Evolutionary conservation across 2,797 vertebrate genomes (phyloP).

Genomic region (Sebastes cheni): DNA sequence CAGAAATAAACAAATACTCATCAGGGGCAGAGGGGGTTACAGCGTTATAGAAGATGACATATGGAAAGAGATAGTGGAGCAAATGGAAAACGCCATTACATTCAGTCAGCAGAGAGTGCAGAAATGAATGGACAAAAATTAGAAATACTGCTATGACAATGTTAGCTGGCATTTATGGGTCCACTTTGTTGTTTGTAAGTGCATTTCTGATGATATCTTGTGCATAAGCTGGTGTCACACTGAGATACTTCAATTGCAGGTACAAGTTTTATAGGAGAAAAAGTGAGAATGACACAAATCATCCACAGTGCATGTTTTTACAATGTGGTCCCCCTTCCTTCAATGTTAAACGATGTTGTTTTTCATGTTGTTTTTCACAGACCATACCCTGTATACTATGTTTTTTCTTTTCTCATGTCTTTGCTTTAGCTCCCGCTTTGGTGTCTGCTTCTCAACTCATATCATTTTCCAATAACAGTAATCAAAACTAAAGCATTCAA

Average conservation of each 20-base stretch:
- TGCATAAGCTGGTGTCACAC: background rate
- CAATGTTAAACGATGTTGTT: background rate
- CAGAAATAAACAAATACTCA: background rate
- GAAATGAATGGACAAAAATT: background rate
- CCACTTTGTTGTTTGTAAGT: background rate
- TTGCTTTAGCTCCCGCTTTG: background rate
- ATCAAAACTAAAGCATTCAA: background rate
- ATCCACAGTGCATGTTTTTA: background rate
- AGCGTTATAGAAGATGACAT: background rate
- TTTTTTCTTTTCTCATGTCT: background rate
- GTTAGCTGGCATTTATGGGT: background rate
- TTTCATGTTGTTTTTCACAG: slow-evolving; percentile 2
- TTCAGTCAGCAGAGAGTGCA: background rate
- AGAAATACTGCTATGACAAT: background rate
- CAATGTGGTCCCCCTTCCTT: background rate
- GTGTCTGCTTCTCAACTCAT: background rate
- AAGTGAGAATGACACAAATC: background rate
- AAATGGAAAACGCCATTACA: background rate
- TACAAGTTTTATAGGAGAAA: background rate
- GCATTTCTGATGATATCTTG: slow-evolving; percentile 5
- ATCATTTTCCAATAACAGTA: background rate
- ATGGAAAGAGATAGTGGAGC: background rate
- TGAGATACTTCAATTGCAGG: background rate
- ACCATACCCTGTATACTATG: background rate
- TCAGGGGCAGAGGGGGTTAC: background rate